Conservation (phyloP, 1,140 invertebrate genomes). For the Hylyphantes graminicola region DNA sequence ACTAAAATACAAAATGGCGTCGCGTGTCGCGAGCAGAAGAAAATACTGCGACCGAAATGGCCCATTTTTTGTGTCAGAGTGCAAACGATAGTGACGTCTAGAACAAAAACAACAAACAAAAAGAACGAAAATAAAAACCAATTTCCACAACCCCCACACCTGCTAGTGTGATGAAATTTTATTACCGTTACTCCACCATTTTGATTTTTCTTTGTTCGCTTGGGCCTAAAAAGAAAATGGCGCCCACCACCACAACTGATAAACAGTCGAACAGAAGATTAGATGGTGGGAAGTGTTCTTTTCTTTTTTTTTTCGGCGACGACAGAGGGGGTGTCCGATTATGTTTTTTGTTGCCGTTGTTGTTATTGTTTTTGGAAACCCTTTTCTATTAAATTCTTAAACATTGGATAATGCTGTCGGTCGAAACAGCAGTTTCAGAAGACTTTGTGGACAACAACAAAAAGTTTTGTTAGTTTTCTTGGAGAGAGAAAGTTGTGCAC, state of each 20-base stretch:
- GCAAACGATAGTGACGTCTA: conserved; percentile 40
- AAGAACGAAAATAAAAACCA: conserved; percentile 7
- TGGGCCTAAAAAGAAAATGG: conserved; percentile 30
- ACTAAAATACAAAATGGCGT: conserved; percentile 29
- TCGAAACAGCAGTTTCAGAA: too few species aligned
- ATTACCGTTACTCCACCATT: conserved; percentile 44
- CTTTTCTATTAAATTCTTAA: too few species aligned
- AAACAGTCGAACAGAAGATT: conserved; percentile 22
- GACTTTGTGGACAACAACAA: too few species aligned
- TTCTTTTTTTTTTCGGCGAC: too few species aligned
- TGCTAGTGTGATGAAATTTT: conserved; percentile 54
- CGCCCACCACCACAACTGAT: conserved; percentile 13
- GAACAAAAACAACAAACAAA: neutral
- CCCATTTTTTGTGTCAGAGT: conserved; percentile 39
- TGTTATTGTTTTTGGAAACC: too few species aligned
- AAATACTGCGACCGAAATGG: conserved; percentile 47
- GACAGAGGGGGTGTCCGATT: too few species aligned
- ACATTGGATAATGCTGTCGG: too few species aligned
- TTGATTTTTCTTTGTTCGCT: conserved; percentile 19
- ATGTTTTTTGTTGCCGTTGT: too few species aligned
- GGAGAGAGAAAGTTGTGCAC: too few species aligned
- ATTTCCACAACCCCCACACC: conserved; percentile 18
- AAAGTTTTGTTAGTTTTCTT: too few species aligned
- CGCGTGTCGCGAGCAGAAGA: conserved; percentile 19
- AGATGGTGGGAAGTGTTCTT: neutral